Conservation (phyloP, 2,888 invertebrate genomes). For the Agriopis marginaria region DNA sequence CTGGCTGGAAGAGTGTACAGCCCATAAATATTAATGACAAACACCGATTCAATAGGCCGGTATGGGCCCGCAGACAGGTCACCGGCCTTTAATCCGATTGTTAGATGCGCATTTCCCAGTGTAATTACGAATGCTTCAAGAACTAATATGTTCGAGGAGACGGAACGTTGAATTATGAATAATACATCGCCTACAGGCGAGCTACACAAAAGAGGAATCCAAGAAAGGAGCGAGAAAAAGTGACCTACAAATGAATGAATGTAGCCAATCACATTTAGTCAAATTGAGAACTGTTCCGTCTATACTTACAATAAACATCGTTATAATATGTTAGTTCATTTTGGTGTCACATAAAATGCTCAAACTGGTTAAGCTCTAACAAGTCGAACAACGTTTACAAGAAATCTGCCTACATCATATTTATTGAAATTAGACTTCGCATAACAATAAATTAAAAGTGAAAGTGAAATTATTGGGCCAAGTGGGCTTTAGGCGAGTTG, state of each 20-base stretch:
- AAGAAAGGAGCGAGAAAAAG: slow-evolving; percentile 49
- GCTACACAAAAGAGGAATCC: slow-evolving; percentile 30
- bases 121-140: slow-evolving; percentile 73
- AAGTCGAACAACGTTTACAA: slow-evolving; percentile 49
- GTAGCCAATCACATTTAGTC: slow-evolving; percentile 54
- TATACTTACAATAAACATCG: slow-evolving; percentile 59
- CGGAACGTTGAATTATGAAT: slow-evolving; percentile 62
- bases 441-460: slow-evolving; percentile 48
- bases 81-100: slow-evolving; percentile 79
- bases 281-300: slow-evolving; percentile 47
- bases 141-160: slow-evolving; percentile 57
- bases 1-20: slow-evolving; percentile 68
- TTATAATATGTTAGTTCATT: slow-evolving; percentile 61
- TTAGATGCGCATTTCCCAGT: slow-evolving; percentile 72
- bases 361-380: slow-evolving; percentile 50
- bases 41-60: slow-evolving; percentile 72
- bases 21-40: slow-evolving; percentile 84
- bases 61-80: slow-evolving; percentile 63
- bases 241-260: slow-evolving; percentile 51
- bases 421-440: slow-evolving; percentile 46
- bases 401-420: slow-evolving; percentile 40
- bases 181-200: slow-evolving; percentile 55
- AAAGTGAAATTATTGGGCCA: slow-evolving; percentile 46
- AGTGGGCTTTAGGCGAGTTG: slow-evolving; percentile 12
- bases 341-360: slow-evolving; percentile 52